Base-by-base conservation (phyloP, 2,888 invertebrate genomes). In the Epinotia brunnichana region DNA sequence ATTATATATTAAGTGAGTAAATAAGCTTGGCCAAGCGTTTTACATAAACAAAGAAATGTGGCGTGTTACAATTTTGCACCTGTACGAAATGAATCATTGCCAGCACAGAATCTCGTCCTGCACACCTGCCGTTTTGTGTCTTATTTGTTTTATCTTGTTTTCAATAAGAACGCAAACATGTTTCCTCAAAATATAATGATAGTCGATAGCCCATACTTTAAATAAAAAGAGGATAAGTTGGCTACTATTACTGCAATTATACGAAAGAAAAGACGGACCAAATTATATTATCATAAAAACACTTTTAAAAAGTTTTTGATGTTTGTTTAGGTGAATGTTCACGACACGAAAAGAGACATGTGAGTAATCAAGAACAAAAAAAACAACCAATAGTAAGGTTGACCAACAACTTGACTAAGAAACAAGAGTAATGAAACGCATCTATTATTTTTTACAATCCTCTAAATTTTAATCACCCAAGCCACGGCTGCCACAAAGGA, bases 61-160 rank as follows among this genome's bases (percentile, higher is more conserved):
- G 54, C 53, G 19, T 35, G 48, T 39, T 53, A 51, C 56, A 72
- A 62, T 39, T 41, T 61, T 62, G 67, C 72, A 72, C 44, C 61
- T 72, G 61, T 29, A 17, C 53, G 56, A 10, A 67, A 56, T 72
- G 21, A 68, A 72, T 62, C 72, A 56, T 39, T 35, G 51, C 17
- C 61, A 10, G 54, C 39, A 21, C 66, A 60, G 60, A 69, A 54
- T 62, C 61, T 72, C 39, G 35, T 59, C 10, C 35, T 54, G 29
- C 61, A 11, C 72, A 68, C 54, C 67, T 72, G 67, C 19, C 54
- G n/a, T 41, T 41, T 61, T 10, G 39, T 11, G 9, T 70, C 2
- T 11, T 10, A 17, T 41, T 60, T 44, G 19, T 29, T 51, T 70
- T 59, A 41, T 64, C 64, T 64, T 39, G 3, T 10, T 15, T 9